A percentile compares a stretch with the other conserved stretches of the same genome.
These are phyloP conservation scores for Eledona agricola DNA, from an alignment of 2,888 invertebrate species.

Conservation along the genomic window DNA sequence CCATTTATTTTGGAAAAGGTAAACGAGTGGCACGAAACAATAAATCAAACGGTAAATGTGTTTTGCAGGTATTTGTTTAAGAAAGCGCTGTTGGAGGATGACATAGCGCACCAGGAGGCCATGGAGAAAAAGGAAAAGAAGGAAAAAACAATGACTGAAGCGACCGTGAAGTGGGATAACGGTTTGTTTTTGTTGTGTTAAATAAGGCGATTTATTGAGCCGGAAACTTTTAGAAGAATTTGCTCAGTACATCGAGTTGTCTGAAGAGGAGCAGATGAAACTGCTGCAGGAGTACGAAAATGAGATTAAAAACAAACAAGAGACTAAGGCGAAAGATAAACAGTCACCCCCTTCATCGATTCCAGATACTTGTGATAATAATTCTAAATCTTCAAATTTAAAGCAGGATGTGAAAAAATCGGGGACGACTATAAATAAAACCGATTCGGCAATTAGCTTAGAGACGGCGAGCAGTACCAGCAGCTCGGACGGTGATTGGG, in stretches of 20 bases:
- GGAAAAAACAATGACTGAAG: constrained; percentile 62
- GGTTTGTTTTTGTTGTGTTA: constrained; percentile 51
- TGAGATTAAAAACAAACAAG: constrained; percentile 60
- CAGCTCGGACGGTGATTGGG: constrained; percentile 63
- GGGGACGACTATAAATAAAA: constrained; percentile 42
- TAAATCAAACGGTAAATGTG: neutral
- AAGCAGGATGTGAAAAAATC: constrained; percentile 16
- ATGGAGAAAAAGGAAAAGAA: constrained; percentile 64
- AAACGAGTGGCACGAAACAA: constrained; percentile 11
- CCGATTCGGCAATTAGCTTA: constrained; percentile 51
- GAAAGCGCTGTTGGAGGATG: constrained; percentile 79
- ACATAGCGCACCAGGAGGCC: constrained; percentile 74
- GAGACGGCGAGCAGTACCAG: constrained; percentile 55
- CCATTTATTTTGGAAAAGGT: constrained; percentile 83
- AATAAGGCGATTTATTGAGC: constrained; percentile 41
- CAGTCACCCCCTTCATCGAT: constrained; percentile 6
- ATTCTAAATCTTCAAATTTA: constrained; percentile 25
- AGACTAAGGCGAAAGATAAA: constrained; percentile 4
- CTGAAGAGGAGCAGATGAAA: constrained; percentile 75
- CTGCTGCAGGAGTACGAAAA: constrained; percentile 75
- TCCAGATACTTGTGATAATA: constrained; percentile 34
- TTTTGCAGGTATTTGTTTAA: constrained; percentile 73
- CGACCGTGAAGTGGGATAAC: constrained; percentile 63
- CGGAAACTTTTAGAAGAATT: constrained; percentile 67
- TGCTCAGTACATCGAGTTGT: constrained; percentile 71